Percentiles rank a stretch among this genome's conserved stretches.
phyloP scores from a whole-genome alignment of 2,797 vertebrate species.

The Acanthurus lineatus region DNA sequence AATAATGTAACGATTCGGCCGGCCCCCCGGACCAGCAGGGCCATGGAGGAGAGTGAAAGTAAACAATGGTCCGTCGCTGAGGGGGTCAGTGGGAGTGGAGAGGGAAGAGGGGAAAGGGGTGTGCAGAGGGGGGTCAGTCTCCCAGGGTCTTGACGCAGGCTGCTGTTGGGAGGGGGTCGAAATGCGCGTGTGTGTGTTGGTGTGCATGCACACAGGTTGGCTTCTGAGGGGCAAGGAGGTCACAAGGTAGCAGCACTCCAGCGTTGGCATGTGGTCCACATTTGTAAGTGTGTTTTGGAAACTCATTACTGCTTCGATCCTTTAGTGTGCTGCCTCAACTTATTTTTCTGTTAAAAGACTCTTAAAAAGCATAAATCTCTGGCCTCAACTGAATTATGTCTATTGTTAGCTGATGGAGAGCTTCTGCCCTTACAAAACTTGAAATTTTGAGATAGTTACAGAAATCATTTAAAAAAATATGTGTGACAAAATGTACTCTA shows the following conservation, averaged over 20 bases:
- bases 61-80: conserved; percentile 83
- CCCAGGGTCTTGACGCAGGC: conserved; percentile 74
- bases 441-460: not conserved
- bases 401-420: not conserved
- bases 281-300: conserved; percentile 60
- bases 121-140: conserved; percentile 59
- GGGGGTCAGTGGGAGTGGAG: conserved; percentile 79
- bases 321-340: conserved; percentile 16
- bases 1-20: conserved; percentile 86
- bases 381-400: not conserved
- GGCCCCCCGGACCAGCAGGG: conserved; percentile 80
- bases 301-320: conserved; percentile 51
- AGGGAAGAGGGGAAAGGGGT: conserved; percentile 61
- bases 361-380: not conserved
- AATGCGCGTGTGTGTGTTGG: conserved; percentile 52
- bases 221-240: conserved; percentile 58
- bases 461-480: not conserved
- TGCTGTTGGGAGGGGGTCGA: conserved; percentile 43
- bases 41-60: conserved; percentile 85
- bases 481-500: not conserved
- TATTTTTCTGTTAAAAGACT: not conserved
- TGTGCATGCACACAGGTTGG: conserved; percentile 36
- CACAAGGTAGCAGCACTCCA: conserved; percentile 69
- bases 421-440: not conserved
- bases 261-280: conserved; percentile 73